phyloP scores from a whole-genome alignment of 2,113 vertebrate species.

The Desmodus rotundus region DNA sequence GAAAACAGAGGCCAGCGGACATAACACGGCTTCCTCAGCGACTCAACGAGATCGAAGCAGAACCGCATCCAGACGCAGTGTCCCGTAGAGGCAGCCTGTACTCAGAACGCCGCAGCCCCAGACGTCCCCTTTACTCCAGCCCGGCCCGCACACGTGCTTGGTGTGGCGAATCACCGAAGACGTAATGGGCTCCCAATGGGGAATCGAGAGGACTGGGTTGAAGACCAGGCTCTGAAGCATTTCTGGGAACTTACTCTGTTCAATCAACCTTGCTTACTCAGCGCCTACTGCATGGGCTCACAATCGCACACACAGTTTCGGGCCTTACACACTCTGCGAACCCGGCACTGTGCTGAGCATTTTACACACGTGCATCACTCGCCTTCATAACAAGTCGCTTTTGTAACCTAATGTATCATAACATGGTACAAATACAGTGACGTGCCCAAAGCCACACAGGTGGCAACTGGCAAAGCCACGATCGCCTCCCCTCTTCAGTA shows the following conservation, averaged over 20 bases:
- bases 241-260: background rate
- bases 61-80: background rate
- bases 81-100: background rate
- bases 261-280: background rate
- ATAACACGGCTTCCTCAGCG: background rate
- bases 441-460: slow-evolving; percentile 53
- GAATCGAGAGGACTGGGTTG: background rate
- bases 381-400: background rate
- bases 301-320: too few relatives aligned
- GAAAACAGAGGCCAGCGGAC: background rate
- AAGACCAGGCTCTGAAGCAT: background rate
- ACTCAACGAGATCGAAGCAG: background rate
- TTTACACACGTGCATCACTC: background rate
- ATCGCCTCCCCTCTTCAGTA: background rate
- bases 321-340: background rate
- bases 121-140: background rate
- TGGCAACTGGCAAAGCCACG: background rate
- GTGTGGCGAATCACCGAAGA: background rate
- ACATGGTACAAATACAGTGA: slow-evolving; percentile 20
- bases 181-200: background rate
- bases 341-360: background rate
- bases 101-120: background rate
- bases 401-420: too few relatives aligned
- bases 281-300: background rate
- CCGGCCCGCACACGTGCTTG: background rate